phyloP scores from a whole-genome alignment of 2,113 vertebrate genomes.

The Python bivittatus region DNA sequence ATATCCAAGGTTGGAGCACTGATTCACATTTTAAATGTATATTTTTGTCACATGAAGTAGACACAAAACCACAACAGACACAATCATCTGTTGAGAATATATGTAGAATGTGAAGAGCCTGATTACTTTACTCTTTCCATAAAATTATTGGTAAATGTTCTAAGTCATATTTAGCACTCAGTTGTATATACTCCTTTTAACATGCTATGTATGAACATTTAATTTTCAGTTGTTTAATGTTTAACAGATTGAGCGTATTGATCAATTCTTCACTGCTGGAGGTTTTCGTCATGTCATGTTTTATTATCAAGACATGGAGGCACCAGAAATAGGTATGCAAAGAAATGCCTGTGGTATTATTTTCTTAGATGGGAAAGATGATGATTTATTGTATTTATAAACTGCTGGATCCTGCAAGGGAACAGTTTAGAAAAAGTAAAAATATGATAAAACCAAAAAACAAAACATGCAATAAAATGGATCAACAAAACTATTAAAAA shows the following conservation, averaged over 20 bases:
- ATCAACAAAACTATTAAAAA: neutral
- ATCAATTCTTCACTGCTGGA: conserved; percentile 83
- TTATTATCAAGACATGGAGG: conserved; percentile 86
- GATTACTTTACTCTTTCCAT: neutral
- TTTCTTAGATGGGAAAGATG: neutral
- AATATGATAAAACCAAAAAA: neutral
- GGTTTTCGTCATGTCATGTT: conserved; percentile 88
- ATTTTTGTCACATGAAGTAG: neutral
- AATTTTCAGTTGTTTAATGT: conserved; percentile 1
- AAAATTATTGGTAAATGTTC: neutral
- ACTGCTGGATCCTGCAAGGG: neutral
- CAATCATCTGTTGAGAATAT: neutral
- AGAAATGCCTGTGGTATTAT: neutral
- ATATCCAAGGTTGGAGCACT: neutral
- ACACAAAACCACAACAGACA: neutral
- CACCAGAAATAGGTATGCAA: conserved; percentile 78
- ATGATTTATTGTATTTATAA: neutral
- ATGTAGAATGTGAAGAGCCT: neutral
- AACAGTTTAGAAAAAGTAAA: neutral
- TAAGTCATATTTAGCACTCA: neutral
- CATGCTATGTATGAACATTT: neutral
- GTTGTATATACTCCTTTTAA: neutral
- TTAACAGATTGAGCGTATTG: conserved; percentile 86
- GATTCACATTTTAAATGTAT: neutral
- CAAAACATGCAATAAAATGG: neutral